phyloP scores from a whole-genome alignment of 1,140 invertebrate species.

The Diabrotica virgifera region DNA sequence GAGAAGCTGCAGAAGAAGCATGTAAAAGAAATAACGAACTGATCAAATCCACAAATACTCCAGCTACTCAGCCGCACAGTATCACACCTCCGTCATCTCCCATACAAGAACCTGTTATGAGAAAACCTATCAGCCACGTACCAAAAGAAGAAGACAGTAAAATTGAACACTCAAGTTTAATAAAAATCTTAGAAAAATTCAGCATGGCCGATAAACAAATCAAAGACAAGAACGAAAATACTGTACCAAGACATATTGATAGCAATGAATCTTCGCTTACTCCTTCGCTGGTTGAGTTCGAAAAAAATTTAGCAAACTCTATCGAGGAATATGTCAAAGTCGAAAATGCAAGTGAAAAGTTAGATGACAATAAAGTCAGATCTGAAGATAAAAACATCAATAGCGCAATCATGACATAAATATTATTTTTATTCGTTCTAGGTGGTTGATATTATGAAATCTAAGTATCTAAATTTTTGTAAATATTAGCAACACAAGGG shows the following conservation, averaged over 20 bases:
- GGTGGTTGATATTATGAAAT: no score
- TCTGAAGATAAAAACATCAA: neutral
- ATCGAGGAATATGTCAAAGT: conserved; percentile 35
- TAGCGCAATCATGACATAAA: neutral
- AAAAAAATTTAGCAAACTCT: conserved; percentile 24
- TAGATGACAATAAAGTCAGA: neutral
- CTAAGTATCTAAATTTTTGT: no score
- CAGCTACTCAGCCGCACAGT: conserved; percentile 24
- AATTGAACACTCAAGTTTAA: conserved; percentile 41
- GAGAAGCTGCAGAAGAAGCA: conserved; percentile 27
- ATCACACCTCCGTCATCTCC: conserved; percentile 39
- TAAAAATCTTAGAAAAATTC: conserved; percentile 41
- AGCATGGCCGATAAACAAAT: conserved; percentile 37
- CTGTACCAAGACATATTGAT: conserved; percentile 8
- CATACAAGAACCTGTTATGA: conserved; percentile 12
- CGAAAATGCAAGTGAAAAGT: conserved; percentile 27
- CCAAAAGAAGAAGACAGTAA: conserved; percentile 22
- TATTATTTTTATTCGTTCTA: no score
- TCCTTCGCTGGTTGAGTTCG: conserved; percentile 29
- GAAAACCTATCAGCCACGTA: neutral
- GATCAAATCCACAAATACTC: conserved; percentile 1
- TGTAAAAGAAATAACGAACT: conserved; percentile 12
- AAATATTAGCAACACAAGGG: no score
- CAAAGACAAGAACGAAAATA: conserved; percentile 15
- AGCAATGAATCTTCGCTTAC: conserved; percentile 24